Evolutionary conservation across 2,888 invertebrate species (phyloP).

Genomic region (Lithophane socia): DNA sequence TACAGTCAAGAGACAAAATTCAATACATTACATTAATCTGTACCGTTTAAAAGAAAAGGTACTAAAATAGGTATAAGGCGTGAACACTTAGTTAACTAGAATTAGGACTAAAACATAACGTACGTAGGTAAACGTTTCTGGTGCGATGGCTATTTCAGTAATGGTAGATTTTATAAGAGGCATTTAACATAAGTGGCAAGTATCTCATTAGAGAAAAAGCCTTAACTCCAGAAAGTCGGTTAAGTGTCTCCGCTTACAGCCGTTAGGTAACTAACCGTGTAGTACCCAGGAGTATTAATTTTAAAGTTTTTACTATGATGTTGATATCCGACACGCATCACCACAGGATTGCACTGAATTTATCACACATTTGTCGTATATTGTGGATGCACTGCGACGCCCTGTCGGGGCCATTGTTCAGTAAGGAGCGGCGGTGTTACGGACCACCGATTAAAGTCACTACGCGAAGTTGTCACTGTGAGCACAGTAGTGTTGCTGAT

Average conservation of each 20-base stretch:
- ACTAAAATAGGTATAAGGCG: conserved; percentile 74
- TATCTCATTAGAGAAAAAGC: conserved; percentile 68
- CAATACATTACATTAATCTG: conserved; percentile 78
- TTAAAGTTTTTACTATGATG: conserved; percentile 58
- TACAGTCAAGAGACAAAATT: conserved; percentile 84
- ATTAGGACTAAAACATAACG: conserved; percentile 70
- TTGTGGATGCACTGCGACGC: conserved; percentile 63
- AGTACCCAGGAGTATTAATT: conserved; percentile 74
- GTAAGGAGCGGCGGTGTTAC: conserved; percentile 53
- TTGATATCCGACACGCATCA: conserved; percentile 67
- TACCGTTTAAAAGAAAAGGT: conserved; percentile 69
- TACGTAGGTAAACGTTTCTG: conserved; percentile 64
- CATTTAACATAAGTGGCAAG: conserved; percentile 32
- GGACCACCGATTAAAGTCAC: conserved; percentile 58
- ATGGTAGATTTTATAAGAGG: conserved; percentile 48
- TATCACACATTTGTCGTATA: conserved; percentile 80
- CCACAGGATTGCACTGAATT: conserved; percentile 83
- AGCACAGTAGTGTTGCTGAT: conserved; percentile 78
- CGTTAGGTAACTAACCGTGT: conserved; percentile 68
- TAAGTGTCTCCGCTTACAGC: conserved; percentile 72
- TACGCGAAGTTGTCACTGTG: conserved; percentile 76
- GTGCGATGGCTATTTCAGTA: conserved; percentile 69
- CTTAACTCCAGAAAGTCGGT: conserved; percentile 67
- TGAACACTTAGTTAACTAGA: conserved; percentile 75
- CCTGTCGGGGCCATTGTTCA: conserved; percentile 50